Percentiles rank a stretch among this genome's conserved stretches.
Conservation (phyloP, 2,888 invertebrate species). For the Lasioglossum oenotherae region DNA sequence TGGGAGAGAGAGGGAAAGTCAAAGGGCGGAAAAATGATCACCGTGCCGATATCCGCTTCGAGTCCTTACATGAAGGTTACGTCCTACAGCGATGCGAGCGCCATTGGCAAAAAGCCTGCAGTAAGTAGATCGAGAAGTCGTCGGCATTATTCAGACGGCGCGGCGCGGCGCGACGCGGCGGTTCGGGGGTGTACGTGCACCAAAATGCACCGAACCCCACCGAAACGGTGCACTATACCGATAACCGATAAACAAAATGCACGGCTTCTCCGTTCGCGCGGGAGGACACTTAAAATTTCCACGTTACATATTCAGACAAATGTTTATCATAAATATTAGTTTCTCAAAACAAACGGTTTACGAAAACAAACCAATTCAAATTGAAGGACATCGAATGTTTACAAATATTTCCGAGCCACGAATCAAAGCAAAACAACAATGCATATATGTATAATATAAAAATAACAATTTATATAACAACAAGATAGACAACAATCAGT, state of each 20-base stretch:
- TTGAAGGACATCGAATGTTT: background rate
- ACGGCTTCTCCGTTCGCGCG: background rate
- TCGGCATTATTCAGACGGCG: constrained; percentile 19
- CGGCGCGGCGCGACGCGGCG: background rate
- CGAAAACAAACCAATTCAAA: background rate
- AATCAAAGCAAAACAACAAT: background rate
- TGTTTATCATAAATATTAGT: too few species aligned
- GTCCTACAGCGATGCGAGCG: constrained; percentile 82
- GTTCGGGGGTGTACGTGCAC: background rate
- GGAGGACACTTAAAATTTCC: background rate
- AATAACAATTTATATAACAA: background rate
- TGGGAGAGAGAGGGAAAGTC: constrained; percentile 24
- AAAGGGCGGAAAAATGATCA: constrained; percentile 76
- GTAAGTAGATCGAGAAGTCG: constrained; percentile 72
- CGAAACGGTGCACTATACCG: background rate
- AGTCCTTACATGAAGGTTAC: constrained; percentile 80
- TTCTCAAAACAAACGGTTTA: too few species aligned
- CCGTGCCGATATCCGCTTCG: constrained; percentile 79
- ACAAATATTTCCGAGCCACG: background rate
- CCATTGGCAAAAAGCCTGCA: constrained; percentile 77
- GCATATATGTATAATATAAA: background rate
- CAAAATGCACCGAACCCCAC: background rate
- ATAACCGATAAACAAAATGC: background rate
- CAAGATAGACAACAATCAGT: background rate
- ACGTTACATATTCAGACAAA: too few species aligned